Evolutionary conservation across 2,113 vertebrate genomes (phyloP).

Genomic region (Cairina moschata): DNA sequence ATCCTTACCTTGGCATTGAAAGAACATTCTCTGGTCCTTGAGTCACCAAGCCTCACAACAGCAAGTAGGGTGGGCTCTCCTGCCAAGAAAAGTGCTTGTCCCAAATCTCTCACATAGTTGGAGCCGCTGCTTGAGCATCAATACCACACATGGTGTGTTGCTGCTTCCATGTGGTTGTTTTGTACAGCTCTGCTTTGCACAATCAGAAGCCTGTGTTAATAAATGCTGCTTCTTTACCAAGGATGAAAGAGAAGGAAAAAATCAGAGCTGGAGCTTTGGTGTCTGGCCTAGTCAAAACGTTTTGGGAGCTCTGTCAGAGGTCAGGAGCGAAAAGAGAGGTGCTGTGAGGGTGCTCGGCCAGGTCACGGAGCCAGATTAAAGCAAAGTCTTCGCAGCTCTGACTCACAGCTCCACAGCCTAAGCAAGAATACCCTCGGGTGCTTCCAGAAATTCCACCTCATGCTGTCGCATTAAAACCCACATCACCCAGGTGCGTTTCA

Average conservation of each 20-base stretch:
- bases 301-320: background rate
- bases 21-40: constrained; percentile 4
- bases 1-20: constrained; percentile 24
- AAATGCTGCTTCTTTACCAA: background rate
- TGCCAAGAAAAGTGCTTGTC: background rate
- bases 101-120: background rate
- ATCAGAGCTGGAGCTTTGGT: background rate
- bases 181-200: background rate
- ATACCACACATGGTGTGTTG: background rate
- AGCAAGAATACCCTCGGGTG: background rate
- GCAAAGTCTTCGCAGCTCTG: background rate
- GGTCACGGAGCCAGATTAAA: background rate
- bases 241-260: background rate
- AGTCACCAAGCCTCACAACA: background rate
- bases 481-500: background rate
- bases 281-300: background rate
- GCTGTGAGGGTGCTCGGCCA: background rate
- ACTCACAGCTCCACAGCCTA: background rate
- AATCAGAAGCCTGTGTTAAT: background rate
- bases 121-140: background rate
- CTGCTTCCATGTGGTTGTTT: background rate
- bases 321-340: background rate
- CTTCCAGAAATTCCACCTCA: background rate
- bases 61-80: background rate
- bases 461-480: background rate